Percentiles rank a stretch among this genome's conserved stretches.
phyloP scores from a whole-genome alignment of 1,140 invertebrate genomes.

The Drosophila willistoni region DNA sequence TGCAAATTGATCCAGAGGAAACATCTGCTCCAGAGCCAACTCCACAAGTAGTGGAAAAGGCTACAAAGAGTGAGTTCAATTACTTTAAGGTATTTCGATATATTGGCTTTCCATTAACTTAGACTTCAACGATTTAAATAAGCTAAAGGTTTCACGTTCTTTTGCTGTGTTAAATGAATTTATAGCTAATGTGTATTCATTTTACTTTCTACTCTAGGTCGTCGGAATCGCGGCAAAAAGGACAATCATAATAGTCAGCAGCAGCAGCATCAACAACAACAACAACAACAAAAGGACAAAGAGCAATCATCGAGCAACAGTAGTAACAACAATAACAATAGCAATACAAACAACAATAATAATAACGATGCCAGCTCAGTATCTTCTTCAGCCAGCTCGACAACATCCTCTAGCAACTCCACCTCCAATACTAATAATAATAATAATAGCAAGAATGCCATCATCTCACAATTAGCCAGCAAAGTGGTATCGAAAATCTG shows the following conservation, averaged over 20 bases:
- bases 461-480: slow-evolving; percentile 77
- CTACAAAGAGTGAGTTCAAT: slow-evolving; percentile 61
- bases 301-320: slow-evolving; percentile 30
- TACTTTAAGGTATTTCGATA: too few species aligned
- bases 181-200: not conserved
- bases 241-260: slow-evolving; percentile 82
- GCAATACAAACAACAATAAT: slow-evolving; percentile 48
- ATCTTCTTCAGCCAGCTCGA: slow-evolving; percentile 69
- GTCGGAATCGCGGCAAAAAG: slow-evolving; percentile 81
- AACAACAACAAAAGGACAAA: slow-evolving; percentile 64
- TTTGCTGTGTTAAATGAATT: not conserved
- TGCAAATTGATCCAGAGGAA: slow-evolving; percentile 70
- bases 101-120: too few species aligned
- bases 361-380: slow-evolving; percentile 72
- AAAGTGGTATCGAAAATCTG: slow-evolving; percentile 82
- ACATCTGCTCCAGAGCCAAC: slow-evolving; percentile 47
- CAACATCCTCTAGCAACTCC: slow-evolving; percentile 54
- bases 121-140: not conserved
- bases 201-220: slow-evolving; percentile 43
- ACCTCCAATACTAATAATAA: slow-evolving; percentile 1
- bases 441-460: slow-evolving; percentile 46
- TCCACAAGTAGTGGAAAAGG: slow-evolving; percentile 65
- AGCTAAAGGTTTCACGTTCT: not conserved
- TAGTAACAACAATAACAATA: slow-evolving; percentile 56
- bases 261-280: slow-evolving; percentile 26